Evolutionary conservation across 2,888 invertebrate species (phyloP).

Genomic region (Diloba caeruleocephala): DNA sequence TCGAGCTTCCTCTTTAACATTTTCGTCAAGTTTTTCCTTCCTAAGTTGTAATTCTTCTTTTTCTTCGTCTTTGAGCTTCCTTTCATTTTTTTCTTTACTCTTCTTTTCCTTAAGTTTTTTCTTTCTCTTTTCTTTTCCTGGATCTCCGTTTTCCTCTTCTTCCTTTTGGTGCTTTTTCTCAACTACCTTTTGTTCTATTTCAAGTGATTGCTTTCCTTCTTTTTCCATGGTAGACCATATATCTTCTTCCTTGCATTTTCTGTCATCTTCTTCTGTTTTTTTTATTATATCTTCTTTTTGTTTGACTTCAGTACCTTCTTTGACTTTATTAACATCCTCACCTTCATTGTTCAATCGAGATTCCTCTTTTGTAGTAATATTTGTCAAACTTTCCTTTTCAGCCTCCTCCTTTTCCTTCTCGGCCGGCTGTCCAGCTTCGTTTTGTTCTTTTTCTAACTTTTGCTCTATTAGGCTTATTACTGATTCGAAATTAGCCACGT

Average conservation of each 20-base stretch:
- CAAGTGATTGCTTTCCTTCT: neutral
- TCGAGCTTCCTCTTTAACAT: too few relatives aligned
- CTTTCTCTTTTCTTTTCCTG: neutral
- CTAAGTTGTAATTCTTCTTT: neutral
- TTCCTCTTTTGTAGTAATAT: neutral
- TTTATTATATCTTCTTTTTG: neutral
- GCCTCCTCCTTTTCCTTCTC: too few relatives aligned
- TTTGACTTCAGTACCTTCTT: neutral
- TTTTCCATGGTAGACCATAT: neutral
- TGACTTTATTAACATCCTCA: neutral
- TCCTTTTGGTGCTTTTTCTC: slow-evolving; percentile 10
- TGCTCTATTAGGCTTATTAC: too few relatives aligned
- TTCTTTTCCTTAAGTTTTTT: neutral
- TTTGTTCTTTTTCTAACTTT: too few relatives aligned
- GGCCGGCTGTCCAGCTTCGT: too few relatives aligned
- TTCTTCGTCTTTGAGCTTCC: neutral
- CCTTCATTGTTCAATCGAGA: neutral
- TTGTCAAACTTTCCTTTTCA: too few relatives aligned
- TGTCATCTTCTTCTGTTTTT: neutral
- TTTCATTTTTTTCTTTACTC: neutral
- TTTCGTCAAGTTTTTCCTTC: too few relatives aligned
- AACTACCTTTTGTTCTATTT: slow-evolving; percentile 10
- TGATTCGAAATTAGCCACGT: too few relatives aligned
- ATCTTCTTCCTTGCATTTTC: neutral
- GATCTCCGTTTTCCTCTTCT: neutral